phyloP scores from a whole-genome alignment of 2,888 invertebrate genomes.

The Hipparchia semele region DNA sequence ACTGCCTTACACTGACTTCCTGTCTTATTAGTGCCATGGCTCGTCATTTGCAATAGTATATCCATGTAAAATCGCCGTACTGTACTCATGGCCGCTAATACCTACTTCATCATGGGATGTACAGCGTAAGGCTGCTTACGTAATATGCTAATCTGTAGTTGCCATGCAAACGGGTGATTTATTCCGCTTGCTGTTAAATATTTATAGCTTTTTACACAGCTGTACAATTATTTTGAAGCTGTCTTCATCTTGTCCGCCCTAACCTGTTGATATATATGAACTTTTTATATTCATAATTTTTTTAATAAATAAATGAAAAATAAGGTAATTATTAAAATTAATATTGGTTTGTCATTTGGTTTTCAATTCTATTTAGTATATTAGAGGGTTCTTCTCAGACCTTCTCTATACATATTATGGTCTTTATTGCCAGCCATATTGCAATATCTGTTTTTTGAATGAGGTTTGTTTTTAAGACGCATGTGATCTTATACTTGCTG shows the following conservation, averaged over 20 bases:
- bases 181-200: slow-evolving; percentile 7
- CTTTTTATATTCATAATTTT: too few species aligned
- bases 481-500: too few species aligned
- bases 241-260: too few species aligned
- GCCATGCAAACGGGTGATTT: slow-evolving; percentile 6
- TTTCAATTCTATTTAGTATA: too few species aligned
- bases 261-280: too few species aligned
- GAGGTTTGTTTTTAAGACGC: too few species aligned
- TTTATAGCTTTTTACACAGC: neutral
- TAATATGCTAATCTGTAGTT: slow-evolving; percentile 9
- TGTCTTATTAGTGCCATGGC: slow-evolving; percentile 28
- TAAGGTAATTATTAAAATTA: too few species aligned
- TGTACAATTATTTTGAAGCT: neutral
- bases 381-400: too few species aligned
- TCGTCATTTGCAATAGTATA: slow-evolving; percentile 35
- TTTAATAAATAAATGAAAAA: too few species aligned
- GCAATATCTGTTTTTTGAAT: too few species aligned
- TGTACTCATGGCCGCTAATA: slow-evolving; percentile 33
- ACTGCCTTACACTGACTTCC: slow-evolving; percentile 30
- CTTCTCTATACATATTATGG: too few species aligned
- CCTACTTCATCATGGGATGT: slow-evolving; percentile 22
- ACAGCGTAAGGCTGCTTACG: neutral
- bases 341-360: neutral
- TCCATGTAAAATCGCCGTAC: slow-evolving; percentile 35
- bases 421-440: too few species aligned